Evolutionary conservation across 2,113 vertebrate species (phyloP).

Genomic region (Setophaga kirtlandii): DNA sequence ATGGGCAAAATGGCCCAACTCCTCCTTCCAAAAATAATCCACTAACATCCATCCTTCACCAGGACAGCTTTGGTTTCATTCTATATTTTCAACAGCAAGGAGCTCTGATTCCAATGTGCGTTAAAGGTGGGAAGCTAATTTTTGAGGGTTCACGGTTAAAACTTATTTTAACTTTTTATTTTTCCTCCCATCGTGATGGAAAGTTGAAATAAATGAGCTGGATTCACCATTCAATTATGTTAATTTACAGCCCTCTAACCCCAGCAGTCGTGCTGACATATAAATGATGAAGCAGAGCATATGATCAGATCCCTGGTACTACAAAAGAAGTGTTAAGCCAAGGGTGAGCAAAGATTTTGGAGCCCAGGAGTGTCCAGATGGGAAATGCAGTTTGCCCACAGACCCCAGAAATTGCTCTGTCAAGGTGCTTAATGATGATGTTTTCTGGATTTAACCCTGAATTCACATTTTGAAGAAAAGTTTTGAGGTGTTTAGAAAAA

Average conservation of each 20-base stretch:
- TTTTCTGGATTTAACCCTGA: not conserved
- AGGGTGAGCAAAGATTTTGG: conserved; percentile 13
- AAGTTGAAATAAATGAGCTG: conserved; percentile 34
- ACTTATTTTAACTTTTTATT: conserved; percentile 2
- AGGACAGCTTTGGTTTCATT: conserved; percentile 14
- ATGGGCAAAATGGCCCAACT: not conserved
- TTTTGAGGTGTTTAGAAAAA: not conserved
- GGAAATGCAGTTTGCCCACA: not conserved
- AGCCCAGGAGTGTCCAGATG: not conserved
- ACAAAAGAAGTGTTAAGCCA: not conserved
- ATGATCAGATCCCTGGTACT: conserved; percentile 11
- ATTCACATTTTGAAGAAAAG: not conserved
- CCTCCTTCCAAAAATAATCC: not conserved
- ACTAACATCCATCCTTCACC: conserved; percentile 7
- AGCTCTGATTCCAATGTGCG: not conserved
- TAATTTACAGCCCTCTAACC: conserved; percentile 45
- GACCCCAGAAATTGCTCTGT: not conserved
- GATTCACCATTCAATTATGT: conserved; percentile 36
- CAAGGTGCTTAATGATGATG: not conserved
- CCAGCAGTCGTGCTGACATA: conserved; percentile 23
- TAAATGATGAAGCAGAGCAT: conserved; percentile 38
- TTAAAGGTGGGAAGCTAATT: conserved; percentile 4
- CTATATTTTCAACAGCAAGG: conserved; percentile 2
- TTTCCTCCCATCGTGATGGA: not conserved
- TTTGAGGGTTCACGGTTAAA: not conserved